Evolutionary conservation across 2,113 vertebrate genomes (phyloP).

Genomic region (Illadopsis cleaveri): DNA sequence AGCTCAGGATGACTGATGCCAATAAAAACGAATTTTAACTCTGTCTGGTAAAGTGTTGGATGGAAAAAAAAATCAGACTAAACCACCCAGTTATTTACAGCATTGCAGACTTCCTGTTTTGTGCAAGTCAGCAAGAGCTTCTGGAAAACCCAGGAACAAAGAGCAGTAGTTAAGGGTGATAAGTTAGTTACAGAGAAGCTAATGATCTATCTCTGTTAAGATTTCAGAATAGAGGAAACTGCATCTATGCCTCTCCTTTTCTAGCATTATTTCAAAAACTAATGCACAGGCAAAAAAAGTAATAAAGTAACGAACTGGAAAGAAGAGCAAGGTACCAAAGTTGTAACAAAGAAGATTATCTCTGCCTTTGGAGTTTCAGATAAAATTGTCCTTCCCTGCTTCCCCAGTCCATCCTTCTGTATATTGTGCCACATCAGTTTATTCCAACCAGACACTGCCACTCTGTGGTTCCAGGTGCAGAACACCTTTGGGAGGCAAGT

Average conservation of each 20-base stretch:
- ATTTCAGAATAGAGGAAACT: not conserved
- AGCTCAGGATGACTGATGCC: not conserved
- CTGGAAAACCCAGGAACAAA: conserved; percentile 30
- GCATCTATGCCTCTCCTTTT: not conserved
- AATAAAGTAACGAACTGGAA: not conserved
- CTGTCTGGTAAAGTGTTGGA: not conserved
- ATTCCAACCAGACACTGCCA: not conserved
- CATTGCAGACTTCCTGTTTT: conserved; percentile 42
- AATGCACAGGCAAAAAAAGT: not conserved
- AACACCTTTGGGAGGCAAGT: not conserved
- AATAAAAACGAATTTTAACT: conserved; percentile 18
- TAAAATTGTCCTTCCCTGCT: not conserved
- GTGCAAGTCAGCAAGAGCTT: conserved; percentile 42
- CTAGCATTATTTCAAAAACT: not conserved
- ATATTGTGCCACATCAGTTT: not conserved
- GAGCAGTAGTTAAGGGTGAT: not conserved
- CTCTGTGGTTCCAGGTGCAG: rapidly evolving
- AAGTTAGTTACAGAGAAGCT: conserved; percentile 35
- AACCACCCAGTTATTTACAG: conserved; percentile 41
- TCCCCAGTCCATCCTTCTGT: not conserved
- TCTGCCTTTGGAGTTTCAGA: not conserved
- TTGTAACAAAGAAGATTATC: not conserved
- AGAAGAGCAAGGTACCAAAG: not conserved
- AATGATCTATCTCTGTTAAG: not conserved
- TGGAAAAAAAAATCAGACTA: not conserved